phyloP scores from a whole-genome alignment of 1,140 invertebrate species.

The Sitophilus oryzae region DNA sequence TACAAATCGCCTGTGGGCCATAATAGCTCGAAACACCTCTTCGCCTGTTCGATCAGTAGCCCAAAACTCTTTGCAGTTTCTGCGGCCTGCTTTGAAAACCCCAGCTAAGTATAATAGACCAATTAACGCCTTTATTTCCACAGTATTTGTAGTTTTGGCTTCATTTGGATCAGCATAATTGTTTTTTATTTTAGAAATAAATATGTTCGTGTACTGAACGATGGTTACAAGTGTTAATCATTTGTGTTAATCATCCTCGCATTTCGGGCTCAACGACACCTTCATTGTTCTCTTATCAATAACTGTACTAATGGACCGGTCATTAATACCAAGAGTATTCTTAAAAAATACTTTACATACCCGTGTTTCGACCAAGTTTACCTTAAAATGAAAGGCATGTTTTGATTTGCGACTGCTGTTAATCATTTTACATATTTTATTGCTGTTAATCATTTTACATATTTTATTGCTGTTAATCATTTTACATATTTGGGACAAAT shows the following conservation, averaged over 20 bases:
- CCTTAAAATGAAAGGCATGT: constrained; percentile 12
- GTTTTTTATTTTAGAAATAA: background rate
- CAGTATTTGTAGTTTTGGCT: background rate
- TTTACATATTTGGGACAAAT: constrained; percentile 6
- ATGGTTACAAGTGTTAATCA: background rate
- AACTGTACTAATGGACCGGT: constrained; percentile 10
- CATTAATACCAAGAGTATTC: constrained; percentile 12
- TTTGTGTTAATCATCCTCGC: too few species aligned
- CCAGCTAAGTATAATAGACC: constrained; percentile 15
- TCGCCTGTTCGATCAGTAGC: constrained; percentile 5
- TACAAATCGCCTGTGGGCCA: constrained; percentile 9
- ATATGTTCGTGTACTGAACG: background rate
- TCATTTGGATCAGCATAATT: background rate
- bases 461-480: constrained; percentile 1
- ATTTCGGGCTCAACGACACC: constrained; percentile 8
- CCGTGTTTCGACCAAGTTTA: constrained; percentile 1
- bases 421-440: constrained; percentile 2
- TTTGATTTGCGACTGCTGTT: constrained; percentile 3
- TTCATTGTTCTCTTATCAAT: constrained; percentile 9
- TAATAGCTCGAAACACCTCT: constrained; percentile 10
- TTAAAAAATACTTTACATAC: constrained; percentile 20
- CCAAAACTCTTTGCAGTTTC: constrained; percentile 12
- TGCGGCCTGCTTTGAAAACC: background rate
- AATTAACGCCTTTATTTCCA: constrained; percentile 9
- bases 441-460: constrained; percentile 4